Percentiles rank a stretch among this genome's conserved stretches.
These are phyloP conservation scores for Hyperopisus bebe DNA, from an alignment of 2,113 vertebrate genomes.

Conservation along the genomic window DNA sequence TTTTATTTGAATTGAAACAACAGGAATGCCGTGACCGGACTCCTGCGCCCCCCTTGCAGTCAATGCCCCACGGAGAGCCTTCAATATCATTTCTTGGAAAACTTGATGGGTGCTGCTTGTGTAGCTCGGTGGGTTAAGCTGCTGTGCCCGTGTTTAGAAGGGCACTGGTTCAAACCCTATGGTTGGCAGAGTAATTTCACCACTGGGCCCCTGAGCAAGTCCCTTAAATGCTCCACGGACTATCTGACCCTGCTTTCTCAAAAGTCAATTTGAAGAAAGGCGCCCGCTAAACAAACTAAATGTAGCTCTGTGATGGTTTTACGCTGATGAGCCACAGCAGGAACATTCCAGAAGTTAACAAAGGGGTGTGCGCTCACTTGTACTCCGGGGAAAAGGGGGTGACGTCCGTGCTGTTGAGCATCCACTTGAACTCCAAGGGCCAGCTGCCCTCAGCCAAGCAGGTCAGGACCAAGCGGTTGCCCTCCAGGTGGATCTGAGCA, in stretches of 20 bases:
- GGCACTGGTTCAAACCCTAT: neutral
- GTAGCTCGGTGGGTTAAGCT: neutral
- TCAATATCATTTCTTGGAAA: neutral
- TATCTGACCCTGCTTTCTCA: neutral
- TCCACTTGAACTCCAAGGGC: conserved; percentile 92
- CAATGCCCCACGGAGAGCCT: neutral
- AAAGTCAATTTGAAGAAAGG: neutral
- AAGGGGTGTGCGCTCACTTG: conserved; percentile 63
- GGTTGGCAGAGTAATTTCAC: neutral
- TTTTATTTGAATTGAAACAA: neutral
- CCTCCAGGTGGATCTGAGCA: conserved; percentile 74
- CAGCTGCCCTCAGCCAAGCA: conserved; percentile 93
- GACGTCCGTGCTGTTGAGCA: conserved; percentile 68
- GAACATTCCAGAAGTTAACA: neutral
- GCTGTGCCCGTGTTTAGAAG: neutral
- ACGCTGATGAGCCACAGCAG: neutral
- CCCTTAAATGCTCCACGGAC: neutral
- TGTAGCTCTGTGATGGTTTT: neutral
- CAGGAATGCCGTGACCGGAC: neutral
- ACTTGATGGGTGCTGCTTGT: neutral
- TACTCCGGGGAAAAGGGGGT: conserved; percentile 78
- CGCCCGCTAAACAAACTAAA: neutral
- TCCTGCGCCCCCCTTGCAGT: neutral
- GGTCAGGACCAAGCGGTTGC: conserved; percentile 85
- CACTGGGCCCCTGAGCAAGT: neutral